Evolutionary conservation across 2,113 vertebrate genomes (phyloP).

Genomic region (Sinocyclocheilus anshuiensis): DNA sequence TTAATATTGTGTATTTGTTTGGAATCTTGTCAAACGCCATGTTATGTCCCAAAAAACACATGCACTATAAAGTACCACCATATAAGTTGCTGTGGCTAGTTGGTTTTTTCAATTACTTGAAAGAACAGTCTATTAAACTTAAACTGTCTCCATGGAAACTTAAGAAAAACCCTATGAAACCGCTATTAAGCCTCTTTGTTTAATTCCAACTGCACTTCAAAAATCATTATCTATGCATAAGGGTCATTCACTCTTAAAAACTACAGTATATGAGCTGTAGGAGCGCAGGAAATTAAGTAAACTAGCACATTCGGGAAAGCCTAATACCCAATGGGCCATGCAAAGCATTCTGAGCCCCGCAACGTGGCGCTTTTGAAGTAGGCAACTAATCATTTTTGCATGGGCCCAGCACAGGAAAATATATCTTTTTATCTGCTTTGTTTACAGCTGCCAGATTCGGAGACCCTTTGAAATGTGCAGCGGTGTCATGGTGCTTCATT

Average conservation of each 20-base stretch:
- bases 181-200: slow-evolving; percentile 4
- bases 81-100: background rate
- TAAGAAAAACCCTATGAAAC: background rate
- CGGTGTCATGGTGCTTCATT: slow-evolving; percentile 62
- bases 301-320: slow-evolving; percentile 31
- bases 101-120: slow-evolving; percentile 11
- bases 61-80: background rate
- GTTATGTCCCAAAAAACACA: too few relatives aligned
- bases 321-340: slow-evolving; percentile 28
- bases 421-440: slow-evolving; percentile 66
- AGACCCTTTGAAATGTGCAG: slow-evolving; percentile 60
- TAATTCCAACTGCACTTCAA: slow-evolving; percentile 33
- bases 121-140: slow-evolving; percentile 29
- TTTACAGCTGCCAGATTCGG: slow-evolving; percentile 68
- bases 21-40: too few relatives aligned
- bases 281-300: too few relatives aligned
- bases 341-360: slow-evolving; percentile 3
- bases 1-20: too few relatives aligned
- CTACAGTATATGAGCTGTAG: background rate
- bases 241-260: background rate
- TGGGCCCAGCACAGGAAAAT: slow-evolving; percentile 55
- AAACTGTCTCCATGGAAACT: slow-evolving; percentile 31
- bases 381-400: slow-evolving; percentile 56
- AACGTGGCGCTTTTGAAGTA: slow-evolving; percentile 58
- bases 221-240: slow-evolving; percentile 31